A percentile compares a stretch with the other conserved stretches of the same genome.
These are phyloP conservation scores for Oryzaephilus surinamensis DNA, from an alignment of 1,140 invertebrate species.

Conservation along the genomic window DNA sequence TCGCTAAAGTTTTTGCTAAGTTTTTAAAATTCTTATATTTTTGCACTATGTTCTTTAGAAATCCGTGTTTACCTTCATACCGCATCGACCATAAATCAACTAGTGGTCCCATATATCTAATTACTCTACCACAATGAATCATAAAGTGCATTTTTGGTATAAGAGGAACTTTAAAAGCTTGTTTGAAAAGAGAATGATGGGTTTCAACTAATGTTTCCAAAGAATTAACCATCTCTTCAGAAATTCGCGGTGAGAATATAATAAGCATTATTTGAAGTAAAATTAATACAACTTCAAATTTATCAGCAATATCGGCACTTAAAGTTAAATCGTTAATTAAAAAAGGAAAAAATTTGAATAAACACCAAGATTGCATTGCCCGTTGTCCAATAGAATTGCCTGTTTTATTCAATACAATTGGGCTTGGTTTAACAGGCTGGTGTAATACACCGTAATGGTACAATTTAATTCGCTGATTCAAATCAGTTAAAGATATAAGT, in stretches of 20 bases:
- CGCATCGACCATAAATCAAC: too few species aligned
- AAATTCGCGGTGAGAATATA: neutral
- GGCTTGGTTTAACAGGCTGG: neutral
- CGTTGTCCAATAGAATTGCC: neutral
- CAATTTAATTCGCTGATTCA: neutral
- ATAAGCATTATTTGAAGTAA: neutral
- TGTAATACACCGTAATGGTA: neutral
- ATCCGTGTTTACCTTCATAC: too few species aligned
- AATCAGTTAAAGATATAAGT: constrained; percentile 1
- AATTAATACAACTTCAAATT: neutral
- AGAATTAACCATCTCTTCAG: too few species aligned
- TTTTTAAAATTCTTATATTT: too few species aligned
- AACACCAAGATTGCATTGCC: neutral
- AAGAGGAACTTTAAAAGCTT: too few species aligned
- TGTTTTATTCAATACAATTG: neutral
- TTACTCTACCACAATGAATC: too few species aligned
- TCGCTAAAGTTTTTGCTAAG: too few species aligned
- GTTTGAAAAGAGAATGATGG: neutral
- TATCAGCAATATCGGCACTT: neutral
- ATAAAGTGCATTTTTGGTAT: too few species aligned
- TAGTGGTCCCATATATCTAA: too few species aligned
- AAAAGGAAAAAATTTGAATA: neutral
- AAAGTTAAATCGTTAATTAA: neutral
- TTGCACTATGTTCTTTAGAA: too few species aligned
- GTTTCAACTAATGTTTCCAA: too few species aligned